Percentiles rank a stretch among this genome's conserved stretches.
These are phyloP conservation scores for Chrysolina oricalcia DNA, from an alignment of 2,888 invertebrate species.

Conservation along the genomic window DNA sequence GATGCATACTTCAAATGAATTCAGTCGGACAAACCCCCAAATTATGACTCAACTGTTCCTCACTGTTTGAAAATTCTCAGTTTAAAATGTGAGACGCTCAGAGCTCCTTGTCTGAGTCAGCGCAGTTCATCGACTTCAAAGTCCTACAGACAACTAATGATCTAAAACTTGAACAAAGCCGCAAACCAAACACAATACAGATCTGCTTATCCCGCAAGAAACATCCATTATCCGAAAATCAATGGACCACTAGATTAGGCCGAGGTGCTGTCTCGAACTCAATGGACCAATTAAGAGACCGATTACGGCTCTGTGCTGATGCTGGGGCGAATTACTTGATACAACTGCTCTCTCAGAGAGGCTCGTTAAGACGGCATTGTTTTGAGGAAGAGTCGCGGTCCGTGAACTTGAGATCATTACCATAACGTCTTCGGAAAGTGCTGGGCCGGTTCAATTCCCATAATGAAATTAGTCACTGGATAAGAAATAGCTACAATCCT, in stretches of 20 bases:
- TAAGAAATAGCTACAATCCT: conserved; percentile 29
- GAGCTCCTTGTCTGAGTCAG: conserved; percentile 5
- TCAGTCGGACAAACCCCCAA: no score
- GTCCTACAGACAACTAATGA: conserved; percentile 63
- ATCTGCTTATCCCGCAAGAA: conserved; percentile 70
- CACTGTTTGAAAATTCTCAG: no score
- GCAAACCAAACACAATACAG: conserved; percentile 70
- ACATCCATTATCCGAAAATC: conserved; percentile 70
- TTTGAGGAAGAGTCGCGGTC: conserved; percentile 49
- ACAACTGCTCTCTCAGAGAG: conserved; percentile 66
- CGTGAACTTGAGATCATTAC: conserved; percentile 61
- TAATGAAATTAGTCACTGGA: conserved; percentile 35
- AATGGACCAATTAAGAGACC: conserved; percentile 69
- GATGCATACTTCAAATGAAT: no score
- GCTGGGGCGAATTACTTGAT: conserved; percentile 67
- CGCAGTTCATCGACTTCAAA: conserved; percentile 55
- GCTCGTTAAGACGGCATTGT: conserved; percentile 69
- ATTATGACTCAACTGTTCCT: no score
- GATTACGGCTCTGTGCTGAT: conserved; percentile 64
- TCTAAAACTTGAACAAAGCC: conserved; percentile 68
- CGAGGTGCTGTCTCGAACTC: conserved; percentile 68
- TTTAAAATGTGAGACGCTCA: neutral
- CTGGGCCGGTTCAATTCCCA: conserved; percentile 35
- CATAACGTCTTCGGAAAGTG: conserved; percentile 60
- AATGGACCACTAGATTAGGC: conserved; percentile 70